Evolutionary conservation across 2,113 vertebrate species (phyloP).

Genomic region (Clarias batrachus): DNA sequence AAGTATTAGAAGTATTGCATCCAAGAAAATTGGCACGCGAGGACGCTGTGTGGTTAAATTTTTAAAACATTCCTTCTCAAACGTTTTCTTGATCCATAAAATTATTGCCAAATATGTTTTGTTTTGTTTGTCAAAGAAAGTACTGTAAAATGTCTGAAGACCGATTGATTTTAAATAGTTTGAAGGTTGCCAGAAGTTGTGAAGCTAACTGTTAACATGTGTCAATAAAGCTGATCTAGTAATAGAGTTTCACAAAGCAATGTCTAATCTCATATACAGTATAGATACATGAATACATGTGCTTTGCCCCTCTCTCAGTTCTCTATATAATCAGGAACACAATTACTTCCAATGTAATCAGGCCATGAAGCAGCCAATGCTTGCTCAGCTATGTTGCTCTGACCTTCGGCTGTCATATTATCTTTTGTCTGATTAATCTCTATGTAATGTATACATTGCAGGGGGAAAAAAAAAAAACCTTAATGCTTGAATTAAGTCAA

Average conservation of each 20-base stretch:
- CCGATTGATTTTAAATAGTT: not conserved
- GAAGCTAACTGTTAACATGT: not conserved
- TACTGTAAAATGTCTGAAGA: not conserved
- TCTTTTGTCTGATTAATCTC: not conserved
- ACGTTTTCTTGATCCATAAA: not conserved
- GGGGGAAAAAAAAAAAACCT: not conserved
- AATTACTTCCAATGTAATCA: conserved; percentile 22
- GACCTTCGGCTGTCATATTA: conserved; percentile 38
- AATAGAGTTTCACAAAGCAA: not conserved
- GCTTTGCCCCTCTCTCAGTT: not conserved
- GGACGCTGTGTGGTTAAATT: not conserved
- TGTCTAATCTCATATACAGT: not conserved
- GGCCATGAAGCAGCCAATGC: conserved; percentile 20
- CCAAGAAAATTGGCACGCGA: not conserved
- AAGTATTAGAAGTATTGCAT: not conserved
- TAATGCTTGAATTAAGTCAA: not conserved
- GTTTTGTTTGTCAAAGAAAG: too few relatives aligned
- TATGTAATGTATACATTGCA: not conserved
- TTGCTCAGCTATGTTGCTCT: conserved; percentile 27
- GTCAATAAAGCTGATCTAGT: not conserved
- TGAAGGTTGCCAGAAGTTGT: not conserved
- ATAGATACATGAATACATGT: not conserved
- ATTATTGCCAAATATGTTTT: not conserved
- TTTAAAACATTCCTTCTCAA: not conserved
- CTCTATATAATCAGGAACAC: not conserved